Evolutionary conservation across 2,113 vertebrate species (phyloP).

Genomic region (Dipodomys spectabilis): DNA sequence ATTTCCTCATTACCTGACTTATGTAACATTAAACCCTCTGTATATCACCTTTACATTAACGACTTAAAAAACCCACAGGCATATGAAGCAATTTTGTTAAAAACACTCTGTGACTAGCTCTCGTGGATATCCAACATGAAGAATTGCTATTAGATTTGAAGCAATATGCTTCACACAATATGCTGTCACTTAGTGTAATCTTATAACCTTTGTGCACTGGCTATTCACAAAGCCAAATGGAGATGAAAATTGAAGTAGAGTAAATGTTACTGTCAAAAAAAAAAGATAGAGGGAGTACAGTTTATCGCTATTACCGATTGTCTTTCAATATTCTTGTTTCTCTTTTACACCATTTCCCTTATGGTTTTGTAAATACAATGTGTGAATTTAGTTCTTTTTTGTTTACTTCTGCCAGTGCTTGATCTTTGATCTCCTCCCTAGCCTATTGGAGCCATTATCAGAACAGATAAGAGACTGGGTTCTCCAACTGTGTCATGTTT

Average conservation of each 20-base stretch:
- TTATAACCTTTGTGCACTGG: not conserved
- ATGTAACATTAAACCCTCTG: too few relatives aligned
- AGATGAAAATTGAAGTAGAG: not conserved
- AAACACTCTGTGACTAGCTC: not conserved
- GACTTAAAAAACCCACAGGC: not conserved
- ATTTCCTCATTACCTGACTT: too few relatives aligned
- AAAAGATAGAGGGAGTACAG: not conserved
- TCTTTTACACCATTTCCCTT: not conserved
- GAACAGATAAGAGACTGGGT: conserved; percentile 17
- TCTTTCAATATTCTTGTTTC: not conserved
- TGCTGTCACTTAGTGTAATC: not conserved
- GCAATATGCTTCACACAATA: not conserved
- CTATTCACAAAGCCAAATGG: not conserved
- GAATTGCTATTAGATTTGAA: not conserved
- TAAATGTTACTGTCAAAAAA: not conserved
- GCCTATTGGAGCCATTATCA: conserved; percentile 27
- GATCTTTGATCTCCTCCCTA: conserved; percentile 59
- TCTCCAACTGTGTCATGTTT: conserved; percentile 41
- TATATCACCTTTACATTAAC: too few relatives aligned
- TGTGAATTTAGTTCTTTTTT: conserved; percentile 59
- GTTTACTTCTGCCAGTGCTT: not conserved
- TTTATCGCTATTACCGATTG: not conserved
- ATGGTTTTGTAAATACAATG: conserved; percentile 61
- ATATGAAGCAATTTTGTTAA: conserved; percentile 44
- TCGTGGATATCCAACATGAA: not conserved